A percentile compares a stretch with the other conserved stretches of the same genome.
These are phyloP conservation scores for Phaenicophaeus curvirostris DNA, from an alignment of 2,797 vertebrate genomes.

Conservation along the genomic window DNA sequence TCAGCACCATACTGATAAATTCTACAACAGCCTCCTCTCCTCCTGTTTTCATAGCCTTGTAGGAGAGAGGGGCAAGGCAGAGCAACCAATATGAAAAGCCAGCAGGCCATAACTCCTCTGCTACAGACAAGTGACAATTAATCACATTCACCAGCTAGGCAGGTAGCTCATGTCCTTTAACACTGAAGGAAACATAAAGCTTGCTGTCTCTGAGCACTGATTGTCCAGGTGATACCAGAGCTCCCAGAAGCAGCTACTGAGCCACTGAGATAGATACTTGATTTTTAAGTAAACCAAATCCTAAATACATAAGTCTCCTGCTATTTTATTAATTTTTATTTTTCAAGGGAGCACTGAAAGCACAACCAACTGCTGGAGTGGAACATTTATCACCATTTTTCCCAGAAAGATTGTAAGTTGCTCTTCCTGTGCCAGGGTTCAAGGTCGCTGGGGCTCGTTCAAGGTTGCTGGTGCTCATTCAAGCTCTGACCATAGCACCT, in stretches of 20 bases:
- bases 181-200: constrained; percentile 23
- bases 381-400: neutral
- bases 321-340: neutral
- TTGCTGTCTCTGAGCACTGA: neutral
- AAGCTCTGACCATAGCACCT: neutral
- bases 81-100: constrained; percentile 27
- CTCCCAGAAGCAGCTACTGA: neutral
- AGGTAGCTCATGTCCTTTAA: constrained; percentile 59
- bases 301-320: neutral
- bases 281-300: neutral
- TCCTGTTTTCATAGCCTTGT: neutral
- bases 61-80: constrained; percentile 26
- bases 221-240: constrained; percentile 6
- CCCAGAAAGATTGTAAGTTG: fast-evolving
- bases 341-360: neutral
- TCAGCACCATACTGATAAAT: neutral
- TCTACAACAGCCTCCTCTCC: neutral
- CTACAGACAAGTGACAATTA: constrained; percentile 49
- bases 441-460: neutral
- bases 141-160: constrained; percentile 24
- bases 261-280: neutral
- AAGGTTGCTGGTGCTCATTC: neutral
- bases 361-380: neutral
- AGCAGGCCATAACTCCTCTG: constrained; percentile 51
- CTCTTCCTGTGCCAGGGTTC: neutral